These are phyloP conservation scores for Athalia circularis DNA, from an alignment of 2,888 invertebrate genomes.

Conservation along the genomic window DNA sequence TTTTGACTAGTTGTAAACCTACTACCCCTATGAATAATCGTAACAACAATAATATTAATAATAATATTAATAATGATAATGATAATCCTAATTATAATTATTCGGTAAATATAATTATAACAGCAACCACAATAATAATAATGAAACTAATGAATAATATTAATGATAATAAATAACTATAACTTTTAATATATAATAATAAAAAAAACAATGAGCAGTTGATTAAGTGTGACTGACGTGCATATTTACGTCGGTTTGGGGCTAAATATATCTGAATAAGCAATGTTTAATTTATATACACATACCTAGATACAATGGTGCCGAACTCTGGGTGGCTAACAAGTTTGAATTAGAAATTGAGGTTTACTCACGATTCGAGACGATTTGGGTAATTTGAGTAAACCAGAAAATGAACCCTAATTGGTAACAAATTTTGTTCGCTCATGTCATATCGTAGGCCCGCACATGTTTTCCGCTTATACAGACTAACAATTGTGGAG, in stretches of 20 bases:
- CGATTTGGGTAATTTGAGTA: neutral
- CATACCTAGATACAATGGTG: neutral
- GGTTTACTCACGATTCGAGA: neutral
- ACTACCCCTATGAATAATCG: conserved; percentile 15
- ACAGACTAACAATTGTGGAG: neutral
- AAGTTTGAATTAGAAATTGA: neutral
- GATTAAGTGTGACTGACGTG: conserved; percentile 36
- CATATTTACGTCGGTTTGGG: conserved; percentile 34
- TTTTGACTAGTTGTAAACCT: conserved; percentile 40
- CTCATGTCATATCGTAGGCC: neutral
- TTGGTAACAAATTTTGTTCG: neutral
- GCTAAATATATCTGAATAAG: conserved; percentile 17
- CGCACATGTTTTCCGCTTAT: neutral
- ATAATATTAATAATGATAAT: neutral
- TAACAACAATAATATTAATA: neutral
- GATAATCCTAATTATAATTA: neutral
- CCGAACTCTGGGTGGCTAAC: conserved; percentile 10
- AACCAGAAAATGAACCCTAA: neutral
- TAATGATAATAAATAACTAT: conserved; percentile 1
- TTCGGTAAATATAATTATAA: conserved; percentile 1
- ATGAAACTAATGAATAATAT: neutral
- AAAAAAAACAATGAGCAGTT: neutral
- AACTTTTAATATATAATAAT: conserved; percentile 14
- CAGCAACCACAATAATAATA: conserved; percentile 18
- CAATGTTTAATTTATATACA: conserved; percentile 5